These are phyloP conservation scores for Zaprionus lineosus DNA, from an alignment of 2,888 invertebrate species.

Conservation along the genomic window DNA sequence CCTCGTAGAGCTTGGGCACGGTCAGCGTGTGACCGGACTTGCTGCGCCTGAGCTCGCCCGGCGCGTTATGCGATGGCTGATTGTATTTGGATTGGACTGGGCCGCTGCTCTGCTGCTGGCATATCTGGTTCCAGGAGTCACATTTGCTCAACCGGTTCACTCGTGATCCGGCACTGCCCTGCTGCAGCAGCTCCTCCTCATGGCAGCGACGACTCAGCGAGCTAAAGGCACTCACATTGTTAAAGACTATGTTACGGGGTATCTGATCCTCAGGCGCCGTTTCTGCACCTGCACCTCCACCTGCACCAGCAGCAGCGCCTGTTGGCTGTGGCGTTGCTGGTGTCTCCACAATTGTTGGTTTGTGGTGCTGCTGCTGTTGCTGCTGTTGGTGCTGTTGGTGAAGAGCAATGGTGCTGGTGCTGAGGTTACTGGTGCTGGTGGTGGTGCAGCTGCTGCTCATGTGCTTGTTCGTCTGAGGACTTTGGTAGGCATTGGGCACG, in stretches of 20 bases:
- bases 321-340: slow-evolving; percentile 78
- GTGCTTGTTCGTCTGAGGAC: slow-evolving; percentile 63
- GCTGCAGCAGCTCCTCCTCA: slow-evolving; percentile 43
- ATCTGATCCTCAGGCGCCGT: slow-evolving; percentile 79
- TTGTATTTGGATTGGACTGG: slow-evolving; percentile 24
- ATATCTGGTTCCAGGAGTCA: slow-evolving; percentile 91
- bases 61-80: slow-evolving; percentile 8
- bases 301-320: slow-evolving; percentile 1
- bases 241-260: slow-evolving; percentile 81
- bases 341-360: slow-evolving; percentile 79
- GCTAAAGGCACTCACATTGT: slow-evolving; percentile 80
- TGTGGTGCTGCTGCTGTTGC: slow-evolving; percentile 42
- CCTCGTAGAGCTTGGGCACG: slow-evolving; percentile 91
- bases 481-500: slow-evolving; percentile 81
- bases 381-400: slow-evolving; percentile 7
- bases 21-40: slow-evolving; percentile 90
- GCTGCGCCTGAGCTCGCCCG: slow-evolving; percentile 83
- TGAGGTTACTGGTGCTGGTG: slow-evolving; percentile 28
- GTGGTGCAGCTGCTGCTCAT: slow-evolving; percentile 10
- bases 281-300: no score
- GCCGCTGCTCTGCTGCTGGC: slow-evolving; percentile 57
- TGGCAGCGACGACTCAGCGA: slow-evolving; percentile 75
- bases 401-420: slow-evolving; percentile 33
- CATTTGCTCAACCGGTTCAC: slow-evolving; percentile 85
- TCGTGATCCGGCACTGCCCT: slow-evolving; percentile 47